Base-by-base conservation (phyloP, 37 sponge, comb jelly and placozoan species). In the Beroe forskalii region DNA sequence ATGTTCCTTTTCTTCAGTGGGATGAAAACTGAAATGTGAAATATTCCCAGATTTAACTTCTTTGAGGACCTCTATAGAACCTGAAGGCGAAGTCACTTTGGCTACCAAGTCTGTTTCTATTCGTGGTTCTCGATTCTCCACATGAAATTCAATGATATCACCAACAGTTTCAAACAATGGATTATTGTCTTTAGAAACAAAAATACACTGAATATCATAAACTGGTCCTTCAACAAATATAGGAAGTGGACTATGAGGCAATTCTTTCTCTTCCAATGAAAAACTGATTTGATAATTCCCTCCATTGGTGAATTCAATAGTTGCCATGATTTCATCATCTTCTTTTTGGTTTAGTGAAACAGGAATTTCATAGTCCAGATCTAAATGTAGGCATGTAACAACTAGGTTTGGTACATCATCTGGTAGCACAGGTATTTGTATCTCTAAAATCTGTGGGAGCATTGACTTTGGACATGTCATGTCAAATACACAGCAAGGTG, bases 91-190 rank as follows among this genome's bases (percentile, higher is more conserved):
- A 14, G 12, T 69, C 28, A 32, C 72, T 69, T 69, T 36, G 1
- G 72, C 35, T 17, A 35, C 0, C 4, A 69, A 17, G 19, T 69
- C 72, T 19, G 17, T 17, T 19, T 36, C 19, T 36, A 19, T 31
- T 17, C 38, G 37, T 32, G 72, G 35, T 27, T 32, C 9, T 36
- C 4, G 2, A 33, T 69, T 69, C 35, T 80, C 55, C 17, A 80
- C 55, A 12, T 80, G 6, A 43, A 80, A 80, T 37, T 80, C 86
- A 43, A 80, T 80, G n/a, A 44, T 27, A 23, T 48, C 86, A 23
- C 42, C 27, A 3, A 42, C 17, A 14, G n/a, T 19, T 17, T 38
- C 9, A 48, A 80, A 80, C 12, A 80, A n/a, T 23, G 40, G 86
- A 23, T 37, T 48, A 80, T 44, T 43, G 19, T 1, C 30, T 25